Evolutionary conservation across 2,888 invertebrate species (phyloP).

Genomic region (Mythimna pallens): DNA sequence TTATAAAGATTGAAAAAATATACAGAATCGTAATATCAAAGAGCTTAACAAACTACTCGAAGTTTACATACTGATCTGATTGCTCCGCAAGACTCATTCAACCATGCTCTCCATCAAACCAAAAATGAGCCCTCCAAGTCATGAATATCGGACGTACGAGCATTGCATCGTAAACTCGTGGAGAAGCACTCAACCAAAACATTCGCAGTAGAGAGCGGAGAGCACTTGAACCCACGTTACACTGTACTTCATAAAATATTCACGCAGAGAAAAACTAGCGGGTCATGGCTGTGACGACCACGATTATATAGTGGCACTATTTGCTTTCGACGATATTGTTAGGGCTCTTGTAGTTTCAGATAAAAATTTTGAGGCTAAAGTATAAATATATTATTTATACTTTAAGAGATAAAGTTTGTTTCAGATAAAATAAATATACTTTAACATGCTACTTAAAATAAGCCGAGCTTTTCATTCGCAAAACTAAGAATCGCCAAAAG

Average conservation of each 20-base stretch:
- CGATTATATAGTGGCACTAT: constrained; percentile 44
- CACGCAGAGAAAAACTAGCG: constrained; percentile 66
- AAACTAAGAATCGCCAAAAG: constrained; percentile 13
- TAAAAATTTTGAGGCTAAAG: neutral
- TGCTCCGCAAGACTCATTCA: constrained; percentile 30
- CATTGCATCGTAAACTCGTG: constrained; percentile 61
- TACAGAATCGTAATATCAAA: neutral
- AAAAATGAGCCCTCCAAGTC: constrained; percentile 46
- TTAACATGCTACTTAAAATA: constrained; percentile 3
- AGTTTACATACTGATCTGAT: constrained; percentile 23
- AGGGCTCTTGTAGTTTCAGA: constrained; percentile 1
- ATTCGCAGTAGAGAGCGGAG: constrained; percentile 52
- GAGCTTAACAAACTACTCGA: constrained; percentile 13
- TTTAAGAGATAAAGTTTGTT: neutral
- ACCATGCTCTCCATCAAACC: constrained; percentile 39
- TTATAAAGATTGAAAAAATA: neutral
- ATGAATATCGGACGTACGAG: constrained; percentile 55
- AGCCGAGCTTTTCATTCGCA: constrained; percentile 11
- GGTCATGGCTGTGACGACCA: constrained; percentile 60
- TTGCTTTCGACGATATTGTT: constrained; percentile 20
- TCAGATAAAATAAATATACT: neutral
- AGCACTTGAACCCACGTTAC: constrained; percentile 56
- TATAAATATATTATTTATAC: too few relatives aligned
- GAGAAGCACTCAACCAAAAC: constrained; percentile 61
- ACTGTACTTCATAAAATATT: constrained; percentile 70